phyloP scores from a whole-genome alignment of 2,797 vertebrate species.

The Lutjanus campechanus region DNA sequence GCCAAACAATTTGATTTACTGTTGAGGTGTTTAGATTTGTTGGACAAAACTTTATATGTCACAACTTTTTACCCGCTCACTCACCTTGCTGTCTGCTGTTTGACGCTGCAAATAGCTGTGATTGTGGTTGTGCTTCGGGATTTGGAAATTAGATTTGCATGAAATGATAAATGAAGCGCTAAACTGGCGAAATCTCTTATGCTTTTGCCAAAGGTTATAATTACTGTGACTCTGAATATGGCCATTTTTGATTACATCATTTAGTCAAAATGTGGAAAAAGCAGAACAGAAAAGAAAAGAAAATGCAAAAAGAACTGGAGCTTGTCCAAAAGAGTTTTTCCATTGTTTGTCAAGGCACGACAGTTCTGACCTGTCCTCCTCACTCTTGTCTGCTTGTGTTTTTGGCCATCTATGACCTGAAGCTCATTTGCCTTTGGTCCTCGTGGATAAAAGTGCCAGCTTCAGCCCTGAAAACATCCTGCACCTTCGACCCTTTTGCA shows the following conservation, averaged over 20 bases:
- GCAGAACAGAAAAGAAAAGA: background rate
- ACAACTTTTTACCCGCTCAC: background rate
- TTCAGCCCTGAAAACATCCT: background rate
- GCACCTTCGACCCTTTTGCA: background rate
- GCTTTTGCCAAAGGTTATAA: slow-evolving; percentile 14
- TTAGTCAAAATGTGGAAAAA: background rate
- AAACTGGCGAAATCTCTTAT: slow-evolving; percentile 14
- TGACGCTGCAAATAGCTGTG: background rate
- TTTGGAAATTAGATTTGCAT: slow-evolving; percentile 24
- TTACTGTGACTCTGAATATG: background rate
- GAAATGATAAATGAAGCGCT: slow-evolving; percentile 17
- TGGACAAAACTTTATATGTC: background rate
- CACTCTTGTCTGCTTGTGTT: background rate
- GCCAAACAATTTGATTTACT: background rate
- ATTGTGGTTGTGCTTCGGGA: background rate
- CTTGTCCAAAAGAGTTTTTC: background rate
- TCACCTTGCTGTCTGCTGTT: background rate
- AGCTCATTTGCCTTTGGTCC: background rate
- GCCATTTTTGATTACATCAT: background rate
- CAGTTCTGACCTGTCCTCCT: slow-evolving; percentile 3
- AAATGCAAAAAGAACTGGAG: background rate
- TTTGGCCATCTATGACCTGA: background rate
- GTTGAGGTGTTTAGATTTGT: background rate
- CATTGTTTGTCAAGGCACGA: background rate
- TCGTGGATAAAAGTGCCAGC: slow-evolving; percentile 4